phyloP scores from a whole-genome alignment of 2,113 vertebrate genomes.

The Ondatra zibethicus region DNA sequence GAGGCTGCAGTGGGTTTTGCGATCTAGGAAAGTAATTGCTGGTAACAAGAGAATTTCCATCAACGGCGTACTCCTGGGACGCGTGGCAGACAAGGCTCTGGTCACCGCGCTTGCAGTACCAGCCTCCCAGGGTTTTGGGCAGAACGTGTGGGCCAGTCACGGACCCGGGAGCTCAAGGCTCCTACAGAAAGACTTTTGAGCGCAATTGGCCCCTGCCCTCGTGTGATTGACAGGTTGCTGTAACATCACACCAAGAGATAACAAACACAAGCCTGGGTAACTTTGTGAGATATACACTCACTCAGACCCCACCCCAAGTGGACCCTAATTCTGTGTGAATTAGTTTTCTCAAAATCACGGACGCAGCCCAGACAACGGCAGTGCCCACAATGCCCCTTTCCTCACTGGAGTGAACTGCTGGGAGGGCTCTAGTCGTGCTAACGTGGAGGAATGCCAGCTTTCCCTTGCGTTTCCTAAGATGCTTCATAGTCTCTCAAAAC shows the following conservation, averaged over 20 bases:
- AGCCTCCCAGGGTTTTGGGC: background rate
- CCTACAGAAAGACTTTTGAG: background rate
- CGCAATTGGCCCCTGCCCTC: background rate
- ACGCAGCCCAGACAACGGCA: background rate
- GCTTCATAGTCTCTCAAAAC: background rate
- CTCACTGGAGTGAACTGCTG: too few relatives aligned
- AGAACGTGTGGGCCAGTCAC: background rate
- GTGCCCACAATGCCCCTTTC: background rate
- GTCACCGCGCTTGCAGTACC: background rate
- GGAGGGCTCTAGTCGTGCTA: background rate
- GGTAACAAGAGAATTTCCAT: background rate
- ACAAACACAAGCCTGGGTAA: too few relatives aligned
- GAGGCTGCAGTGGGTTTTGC: background rate
- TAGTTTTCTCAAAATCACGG: background rate
- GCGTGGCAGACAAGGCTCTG: background rate
- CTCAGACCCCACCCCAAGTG: accelerated
- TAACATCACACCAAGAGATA: background rate
- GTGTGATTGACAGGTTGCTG: background rate
- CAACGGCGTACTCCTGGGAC: background rate
- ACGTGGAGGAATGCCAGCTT: too few relatives aligned
- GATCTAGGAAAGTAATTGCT: background rate
- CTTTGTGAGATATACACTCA: background rate
- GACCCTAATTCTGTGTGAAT: background rate
- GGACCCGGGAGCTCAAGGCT: background rate
- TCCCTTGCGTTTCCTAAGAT: accelerated